These are phyloP conservation scores for Enteromius viviparus DNA, from an alignment of 2,797 vertebrate species.

Conservation along the genomic window DNA sequence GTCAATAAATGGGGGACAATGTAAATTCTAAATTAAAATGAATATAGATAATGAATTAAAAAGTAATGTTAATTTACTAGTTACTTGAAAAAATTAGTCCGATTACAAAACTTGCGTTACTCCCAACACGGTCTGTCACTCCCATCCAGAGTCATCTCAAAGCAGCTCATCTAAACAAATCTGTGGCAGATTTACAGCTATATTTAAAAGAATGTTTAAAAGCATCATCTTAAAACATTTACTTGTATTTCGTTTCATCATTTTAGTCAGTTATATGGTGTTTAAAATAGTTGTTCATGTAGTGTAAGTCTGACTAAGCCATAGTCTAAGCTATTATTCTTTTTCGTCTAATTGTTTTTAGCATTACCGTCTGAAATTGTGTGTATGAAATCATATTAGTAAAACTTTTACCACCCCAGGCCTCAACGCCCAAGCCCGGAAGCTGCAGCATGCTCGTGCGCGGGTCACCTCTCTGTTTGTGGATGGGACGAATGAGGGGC, in stretches of 20 bases:
- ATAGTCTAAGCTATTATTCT: not conserved
- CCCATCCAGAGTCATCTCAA: slow-evolving; percentile 28
- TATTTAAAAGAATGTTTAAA: not conserved
- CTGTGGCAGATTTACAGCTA: not conserved
- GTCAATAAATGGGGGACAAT: not conserved
- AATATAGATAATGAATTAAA: not conserved
- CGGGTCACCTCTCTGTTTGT: slow-evolving; percentile 79
- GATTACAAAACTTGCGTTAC: not conserved
- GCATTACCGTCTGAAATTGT: too few species aligned
- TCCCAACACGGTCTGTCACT: not conserved
- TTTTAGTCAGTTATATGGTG: not conserved
- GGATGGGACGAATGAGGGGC: slow-evolving; percentile 69
- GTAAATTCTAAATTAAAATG: too few species aligned
- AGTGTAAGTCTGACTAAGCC: not conserved
- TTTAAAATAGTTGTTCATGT: not conserved
- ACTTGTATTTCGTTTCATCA: not conserved
- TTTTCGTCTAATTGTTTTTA: not conserved
- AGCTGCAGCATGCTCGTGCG: slow-evolving; percentile 73
- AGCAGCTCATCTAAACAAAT: not conserved
- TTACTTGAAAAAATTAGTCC: not conserved
- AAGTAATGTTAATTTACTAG: not conserved
- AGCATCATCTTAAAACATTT: not conserved
- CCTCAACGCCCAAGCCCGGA: slow-evolving; percentile 78
- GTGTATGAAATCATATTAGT: too few species aligned
- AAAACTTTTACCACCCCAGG: slow-evolving; percentile 59